phyloP scores from a whole-genome alignment of 2,888 invertebrate species.

The Kryphioiulus occultus region DNA sequence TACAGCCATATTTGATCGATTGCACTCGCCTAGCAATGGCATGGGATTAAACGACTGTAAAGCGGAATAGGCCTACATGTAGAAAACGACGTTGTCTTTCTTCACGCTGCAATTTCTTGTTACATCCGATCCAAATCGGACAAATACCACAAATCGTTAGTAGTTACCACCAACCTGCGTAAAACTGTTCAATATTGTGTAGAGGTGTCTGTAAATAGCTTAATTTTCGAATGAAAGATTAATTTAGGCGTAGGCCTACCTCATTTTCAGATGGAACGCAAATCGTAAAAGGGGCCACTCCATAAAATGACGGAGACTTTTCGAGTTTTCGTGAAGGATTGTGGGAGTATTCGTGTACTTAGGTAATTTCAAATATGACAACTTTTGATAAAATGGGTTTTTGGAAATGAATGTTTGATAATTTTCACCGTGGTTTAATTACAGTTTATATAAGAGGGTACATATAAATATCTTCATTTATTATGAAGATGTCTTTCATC shows the following conservation, averaged over 20 bases:
- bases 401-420: too few relatives aligned
- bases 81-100: background rate
- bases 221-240: background rate
- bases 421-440: too few relatives aligned
- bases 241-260: background rate
- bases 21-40: constrained; percentile 12
- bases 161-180: background rate
- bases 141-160: background rate
- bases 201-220: background rate
- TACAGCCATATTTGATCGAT: background rate
- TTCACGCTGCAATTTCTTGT: background rate
- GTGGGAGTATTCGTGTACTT: background rate
- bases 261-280: background rate
- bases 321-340: background rate
- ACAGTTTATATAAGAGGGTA: too few relatives aligned
- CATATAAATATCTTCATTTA: too few relatives aligned
- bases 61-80: background rate
- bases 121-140: background rate
- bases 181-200: background rate
- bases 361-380: too few relatives aligned
- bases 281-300: background rate
- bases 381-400: too few relatives aligned
- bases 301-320: background rate
- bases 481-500: too few relatives aligned
- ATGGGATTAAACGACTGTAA: too few relatives aligned